These are phyloP conservation scores for Caradrina clavipalpis DNA, from an alignment of 2,888 invertebrate species.

Conservation along the genomic window DNA sequence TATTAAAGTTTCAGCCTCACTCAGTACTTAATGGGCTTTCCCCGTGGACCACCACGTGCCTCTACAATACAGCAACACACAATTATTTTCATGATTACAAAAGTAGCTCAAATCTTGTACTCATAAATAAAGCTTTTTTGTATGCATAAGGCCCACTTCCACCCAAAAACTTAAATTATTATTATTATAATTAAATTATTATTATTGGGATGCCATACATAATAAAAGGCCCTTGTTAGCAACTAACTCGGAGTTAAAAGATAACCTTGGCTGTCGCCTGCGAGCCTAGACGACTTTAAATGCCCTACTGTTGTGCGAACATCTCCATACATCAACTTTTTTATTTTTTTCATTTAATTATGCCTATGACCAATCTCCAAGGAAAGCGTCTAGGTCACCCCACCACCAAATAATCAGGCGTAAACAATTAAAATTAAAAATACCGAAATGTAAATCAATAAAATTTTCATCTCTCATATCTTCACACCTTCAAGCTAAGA, in stretches of 20 bases:
- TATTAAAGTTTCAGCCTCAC: not conserved
- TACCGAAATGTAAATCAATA: slow-evolving; percentile 36
- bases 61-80: not conserved
- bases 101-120: too few relatives aligned
- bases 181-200: too few relatives aligned
- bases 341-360: not conserved
- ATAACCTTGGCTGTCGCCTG: too few relatives aligned
- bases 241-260: too few relatives aligned
- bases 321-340: not conserved
- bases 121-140: too few relatives aligned
- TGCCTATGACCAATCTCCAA: not conserved
- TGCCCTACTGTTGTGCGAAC: not conserved
- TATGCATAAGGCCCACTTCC: too few relatives aligned
- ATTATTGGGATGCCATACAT: too few relatives aligned
- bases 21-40: slow-evolving; percentile 17
- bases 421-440: slow-evolving; percentile 38
- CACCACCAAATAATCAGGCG: slow-evolving; percentile 8
- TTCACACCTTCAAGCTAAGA: slow-evolving; percentile 43
- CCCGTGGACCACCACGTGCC: slow-evolving; percentile 14
- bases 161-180: too few relatives aligned
- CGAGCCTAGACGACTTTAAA: too few relatives aligned
- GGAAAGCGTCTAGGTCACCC: not conserved
- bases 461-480: slow-evolving; percentile 42
- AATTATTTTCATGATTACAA: too few relatives aligned
- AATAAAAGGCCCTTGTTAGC: too few relatives aligned